These are phyloP conservation scores for Calidris pugnax DNA, from an alignment of 2,113 vertebrate genomes.

Conservation along the genomic window DNA sequence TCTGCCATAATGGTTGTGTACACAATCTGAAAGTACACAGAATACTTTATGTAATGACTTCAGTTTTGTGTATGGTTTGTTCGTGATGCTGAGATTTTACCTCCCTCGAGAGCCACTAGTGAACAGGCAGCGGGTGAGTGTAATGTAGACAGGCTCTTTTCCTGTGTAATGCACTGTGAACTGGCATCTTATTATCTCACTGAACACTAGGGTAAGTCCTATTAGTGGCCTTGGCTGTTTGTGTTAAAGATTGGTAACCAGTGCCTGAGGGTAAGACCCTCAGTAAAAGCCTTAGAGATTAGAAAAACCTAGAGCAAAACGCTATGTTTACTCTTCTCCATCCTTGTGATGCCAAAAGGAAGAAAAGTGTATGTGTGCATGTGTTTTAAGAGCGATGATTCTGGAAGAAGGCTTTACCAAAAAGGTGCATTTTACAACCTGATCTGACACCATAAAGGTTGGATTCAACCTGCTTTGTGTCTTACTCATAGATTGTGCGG, in stretches of 20 bases:
- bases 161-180: not conserved
- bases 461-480: not conserved
- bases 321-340: not conserved
- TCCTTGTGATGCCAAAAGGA: not conserved
- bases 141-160: not conserved
- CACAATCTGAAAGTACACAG: not conserved
- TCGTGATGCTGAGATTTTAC: not conserved
- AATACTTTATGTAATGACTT: not conserved
- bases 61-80: not conserved
- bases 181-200: not conserved
- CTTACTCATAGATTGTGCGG: not conserved
- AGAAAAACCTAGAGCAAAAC: not conserved
- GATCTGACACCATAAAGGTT: not conserved
- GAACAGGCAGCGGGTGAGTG: not conserved
- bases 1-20: not conserved
- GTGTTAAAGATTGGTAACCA: not conserved
- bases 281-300: not conserved
- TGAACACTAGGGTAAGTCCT: not conserved
- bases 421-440: not conserved
- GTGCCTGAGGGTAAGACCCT: not conserved
- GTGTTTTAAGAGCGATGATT: not conserved
- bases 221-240: not conserved
- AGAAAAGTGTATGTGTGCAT: not conserved
- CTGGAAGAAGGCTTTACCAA: not conserved
- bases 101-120: not conserved